Base-by-base conservation (phyloP, 2,113 vertebrate species). In the Pongo pygmaeus region DNA sequence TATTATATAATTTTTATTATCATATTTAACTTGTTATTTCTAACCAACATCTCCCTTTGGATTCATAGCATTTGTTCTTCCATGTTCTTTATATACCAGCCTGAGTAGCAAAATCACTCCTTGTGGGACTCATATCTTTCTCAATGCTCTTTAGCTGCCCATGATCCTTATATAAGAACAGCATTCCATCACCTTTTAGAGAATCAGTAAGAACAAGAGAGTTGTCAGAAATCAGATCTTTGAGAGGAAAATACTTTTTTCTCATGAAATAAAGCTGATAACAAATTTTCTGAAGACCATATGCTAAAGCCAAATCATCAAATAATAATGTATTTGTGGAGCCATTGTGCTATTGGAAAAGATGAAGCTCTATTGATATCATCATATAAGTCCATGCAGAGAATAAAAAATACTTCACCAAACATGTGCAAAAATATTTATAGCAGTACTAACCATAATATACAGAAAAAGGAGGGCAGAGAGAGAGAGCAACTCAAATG, bases 361-460 rank as follows among this genome's bases (percentile, higher is more conserved):
- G 3, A 86, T 57, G 61, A 81, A 72, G 13, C 32, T 94, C 75
- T 84, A 78, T 12, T 70, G 32, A 43, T n/a, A 52, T n/a, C 43
- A 48, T 48, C 48, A 69, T 8, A 43, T 81, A 97, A 40, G 5
- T 64, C 52, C 8, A 72, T 43, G 27, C 70, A 70, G 91, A 18
- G 32, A 59, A 72, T 57, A 85, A 67, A 81, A 84, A 79, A 32
- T 17, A 89, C 11, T 88, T 69, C 40, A 32, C 3, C 5, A 50
- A 94, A 93, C 20, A 95, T 57, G 25, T 69, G 25, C 14, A 87
- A 81, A 79, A 48, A 55, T 40, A 93, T 95, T 95, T 94, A 94
- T 69, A 83, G 46, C 40, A 86, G 6, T 35, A 80, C 20, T 79
- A 90, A 90, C 46, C 46, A 79, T 35, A 90, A 61, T 27, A 86